These are phyloP conservation scores for Nesometra sesokonis DNA, from an alignment of 35 echinoderm and acorn worm genomes.

Conservation along the genomic window DNA sequence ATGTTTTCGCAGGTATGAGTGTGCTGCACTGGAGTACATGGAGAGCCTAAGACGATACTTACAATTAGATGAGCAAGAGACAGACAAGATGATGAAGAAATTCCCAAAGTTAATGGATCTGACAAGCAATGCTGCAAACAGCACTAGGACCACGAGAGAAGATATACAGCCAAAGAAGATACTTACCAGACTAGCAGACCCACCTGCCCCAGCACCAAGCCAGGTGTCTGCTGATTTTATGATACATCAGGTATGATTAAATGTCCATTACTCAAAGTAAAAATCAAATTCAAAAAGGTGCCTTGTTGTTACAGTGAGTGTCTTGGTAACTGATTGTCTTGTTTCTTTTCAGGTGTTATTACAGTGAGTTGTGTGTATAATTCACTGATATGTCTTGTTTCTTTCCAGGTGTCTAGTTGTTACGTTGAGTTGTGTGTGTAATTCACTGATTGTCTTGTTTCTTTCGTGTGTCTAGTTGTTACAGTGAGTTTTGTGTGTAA, in stretches of 20 bases:
- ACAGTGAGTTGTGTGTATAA: no score
- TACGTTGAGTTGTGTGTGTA: constrained; percentile 55
- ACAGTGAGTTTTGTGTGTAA: no score
- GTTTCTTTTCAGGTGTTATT: constrained; percentile 27
- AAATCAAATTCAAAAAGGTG: no score
- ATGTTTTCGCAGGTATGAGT: constrained; percentile 50
- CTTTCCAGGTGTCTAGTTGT: constrained; percentile 47
- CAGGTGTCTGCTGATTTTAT: constrained; percentile 46
- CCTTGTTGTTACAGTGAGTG: no score
- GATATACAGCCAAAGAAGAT: not conserved
- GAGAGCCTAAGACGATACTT: not conserved
- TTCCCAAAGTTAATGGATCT: not conserved
- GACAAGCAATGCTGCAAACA: not conserved
- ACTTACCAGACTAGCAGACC: not conserved
- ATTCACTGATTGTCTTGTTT: not conserved
- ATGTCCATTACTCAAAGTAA: no score
- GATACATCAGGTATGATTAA: constrained; percentile 44
- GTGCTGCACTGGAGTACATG: constrained; percentile 56
- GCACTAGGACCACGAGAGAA: not conserved
- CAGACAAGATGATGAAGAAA: not conserved
- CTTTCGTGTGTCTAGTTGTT: constrained; percentile 18
- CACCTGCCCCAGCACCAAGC: constrained; percentile 7
- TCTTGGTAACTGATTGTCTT: not conserved
- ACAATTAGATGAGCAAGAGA: not conserved
- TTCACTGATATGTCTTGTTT: not conserved